Conservation (phyloP, 30 jellyfish, hydroid and myxozoan species). For the Aurelia sp. region DNA sequence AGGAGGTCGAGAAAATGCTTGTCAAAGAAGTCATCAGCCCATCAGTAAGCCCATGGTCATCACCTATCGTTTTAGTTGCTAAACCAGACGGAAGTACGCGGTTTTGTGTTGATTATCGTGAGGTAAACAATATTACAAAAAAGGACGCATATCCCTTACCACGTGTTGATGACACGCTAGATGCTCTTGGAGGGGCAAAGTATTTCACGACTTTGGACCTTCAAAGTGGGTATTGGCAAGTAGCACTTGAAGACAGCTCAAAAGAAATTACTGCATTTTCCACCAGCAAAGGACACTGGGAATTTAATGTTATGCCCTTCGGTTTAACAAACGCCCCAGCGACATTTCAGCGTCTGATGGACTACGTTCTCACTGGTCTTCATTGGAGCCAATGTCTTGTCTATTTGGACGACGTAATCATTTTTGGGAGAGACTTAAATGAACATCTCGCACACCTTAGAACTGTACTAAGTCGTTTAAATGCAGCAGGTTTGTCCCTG, state of each 20-base stretch:
- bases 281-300: slow-evolving; percentile 55
- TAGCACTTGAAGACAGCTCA: no score
- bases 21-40: slow-evolving; percentile 37
- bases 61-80: slow-evolving; percentile 72
- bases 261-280: no score
- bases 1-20: slow-evolving; percentile 53
- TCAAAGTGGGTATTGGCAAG: no score
- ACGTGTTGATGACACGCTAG: no score
- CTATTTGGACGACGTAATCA: slow-evolving; percentile 77
- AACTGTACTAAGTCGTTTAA: slow-evolving; percentile 17
- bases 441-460: slow-evolving; percentile 61
- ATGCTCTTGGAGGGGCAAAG: no score
- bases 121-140: no score
- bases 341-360: slow-evolving; percentile 75
- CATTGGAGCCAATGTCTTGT: slow-evolving; percentile 51
- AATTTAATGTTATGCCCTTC: slow-evolving; percentile 61
- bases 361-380: slow-evolving; percentile 37
- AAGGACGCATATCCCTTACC: no score
- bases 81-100: slow-evolving; percentile 49
- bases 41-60: slow-evolving; percentile 72
- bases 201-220: no score
- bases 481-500: slow-evolving; percentile 33
- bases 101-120: no score
- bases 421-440: slow-evolving; percentile 27
- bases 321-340: slow-evolving; percentile 82